Base-by-base conservation (phyloP, 2,888 invertebrate genomes). In the Dicyrtoma fusca region DNA sequence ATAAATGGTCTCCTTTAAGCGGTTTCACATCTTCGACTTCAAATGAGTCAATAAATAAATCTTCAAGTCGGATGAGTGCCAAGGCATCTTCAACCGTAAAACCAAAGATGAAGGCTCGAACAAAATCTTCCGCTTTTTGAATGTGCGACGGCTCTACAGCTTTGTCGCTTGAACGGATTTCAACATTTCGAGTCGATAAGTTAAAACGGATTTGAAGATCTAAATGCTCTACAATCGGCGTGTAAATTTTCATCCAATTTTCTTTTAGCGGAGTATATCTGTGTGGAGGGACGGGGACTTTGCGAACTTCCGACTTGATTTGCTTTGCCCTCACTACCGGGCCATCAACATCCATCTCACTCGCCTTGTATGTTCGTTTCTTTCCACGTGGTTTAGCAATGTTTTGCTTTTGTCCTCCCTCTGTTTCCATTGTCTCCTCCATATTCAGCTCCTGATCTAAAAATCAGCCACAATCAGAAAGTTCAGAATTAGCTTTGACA, bases 101-200 rank as follows among this genome's bases (percentile, higher is more conserved):
- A 5, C 99, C 99, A 80, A 91, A 90, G 34, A 97, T 87, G 82
- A 98, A 98, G 1, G 98, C 98, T 84, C 91, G 92, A 0, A 99
- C 94, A 87, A 99, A 99, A 85, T 99, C 99, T 14, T 97, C 95
- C 63, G 92, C 99, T 85, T 97, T 98, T 84, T 99, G 98, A 75
- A 99, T 86, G 84, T 95, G 92, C 11, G 91, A 89, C 76, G 95
- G 90, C 82, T 97, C 96, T 79, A 89, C 88, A 0, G 93, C 92
- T 81, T 91, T 90, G 55, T 87, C 84, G 65, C 86, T 84, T 13
- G 86, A 84, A 81, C 92, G 88, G 64, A 97, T 90, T 86, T 97
- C 96, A 0, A 97, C 94, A 84, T 94, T 92, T 77, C 94, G 87
- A 0, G 92, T 89, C 85, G 92, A 95, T 69, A 95, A 87, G 84